Base-by-base conservation (phyloP, 1,140 invertebrate species). In the Chironomus tepperi region DNA sequence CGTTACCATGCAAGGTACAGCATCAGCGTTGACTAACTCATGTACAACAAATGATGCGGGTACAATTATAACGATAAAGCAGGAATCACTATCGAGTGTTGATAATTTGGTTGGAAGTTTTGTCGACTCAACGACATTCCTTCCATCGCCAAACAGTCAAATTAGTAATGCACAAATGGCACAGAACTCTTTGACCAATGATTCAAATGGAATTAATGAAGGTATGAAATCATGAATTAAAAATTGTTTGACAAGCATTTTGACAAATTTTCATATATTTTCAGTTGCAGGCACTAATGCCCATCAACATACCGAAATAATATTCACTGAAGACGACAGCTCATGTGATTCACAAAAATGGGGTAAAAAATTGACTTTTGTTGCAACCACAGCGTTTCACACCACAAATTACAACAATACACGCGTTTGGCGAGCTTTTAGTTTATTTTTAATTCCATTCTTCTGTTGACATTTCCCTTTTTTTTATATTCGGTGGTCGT, bases 51-150 rank as follows among this genome's bases (percentile, higher is more conserved):
- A 34, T 42, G 43, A 7, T 34, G 73, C 47, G 64, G 74, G 74
- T 7, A 78, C 76, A 73, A 78, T 80, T 64, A 78, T 83, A 16
- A 79, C 80, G n/a, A 85, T 87, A 6, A 88, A 88, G 78, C 86
- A 87, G 43, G 87, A 88, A 76, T 83, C 83, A 0, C 83, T 84
- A 77, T 74, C 74, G 34, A 82, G 81, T 0, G 83, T 86, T 5
- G 86, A 87, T 75, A 84, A 83, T 75, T 76, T 87, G n/a, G 84
- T 87, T 42, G 82, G 86, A 6, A 84, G 84, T 76, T 87, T 87
- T 76, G 87, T 88, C 19, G 87, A 88, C 79, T 87, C 86, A 16
- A 88, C 87, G 24, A 88, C 87, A 15, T 88, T 87, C 78, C 77
- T 87, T 65, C 84, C 84, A 79, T 87, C 86, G 75, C 89, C 88